phyloP scores from a whole-genome alignment of 1,140 invertebrate genomes.

The Macrobrachium nipponense region DNA sequence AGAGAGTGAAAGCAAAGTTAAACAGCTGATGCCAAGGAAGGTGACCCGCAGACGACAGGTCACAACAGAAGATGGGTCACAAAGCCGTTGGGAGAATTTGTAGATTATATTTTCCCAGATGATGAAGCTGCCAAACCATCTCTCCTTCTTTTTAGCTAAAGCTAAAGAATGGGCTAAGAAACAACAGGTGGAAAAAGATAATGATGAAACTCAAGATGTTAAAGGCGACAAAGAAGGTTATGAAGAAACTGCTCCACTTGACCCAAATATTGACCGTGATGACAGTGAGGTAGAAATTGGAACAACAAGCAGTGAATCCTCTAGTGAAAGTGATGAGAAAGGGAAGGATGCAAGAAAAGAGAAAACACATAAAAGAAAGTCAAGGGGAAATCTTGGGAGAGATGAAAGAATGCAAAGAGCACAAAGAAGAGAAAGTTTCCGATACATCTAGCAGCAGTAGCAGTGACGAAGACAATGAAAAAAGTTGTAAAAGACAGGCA shows the following conservation, averaged over 20 bases:
- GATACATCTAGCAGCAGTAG: background rate
- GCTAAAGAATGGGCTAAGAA: constrained; percentile 96
- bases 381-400: constrained; percentile 12
- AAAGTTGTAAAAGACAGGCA: background rate
- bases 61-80: constrained; percentile 88
- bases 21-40: constrained; percentile 88
- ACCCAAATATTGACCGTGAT: constrained; percentile 63
- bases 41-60: constrained; percentile 95
- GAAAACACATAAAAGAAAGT: constrained; percentile 9
- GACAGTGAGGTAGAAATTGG: constrained; percentile 63
- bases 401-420: background rate
- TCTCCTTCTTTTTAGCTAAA: constrained; percentile 91
- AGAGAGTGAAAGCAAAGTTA: constrained; percentile 79
- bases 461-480: constrained; percentile 2
- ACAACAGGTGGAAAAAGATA: constrained; percentile 37
- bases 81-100: constrained; percentile 99
- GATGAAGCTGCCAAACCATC: constrained; percentile 94
- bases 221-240: constrained; percentile 19
- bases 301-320: constrained; percentile 40
- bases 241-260: constrained; percentile 31
- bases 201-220: constrained; percentile 15
- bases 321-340: constrained; percentile 48
- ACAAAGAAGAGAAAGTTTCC: background rate
- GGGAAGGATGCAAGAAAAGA: constrained; percentile 28
- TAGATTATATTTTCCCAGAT: constrained; percentile 98